A percentile compares a stretch with the other conserved stretches of the same genome.
phyloP scores from a whole-genome alignment of 2,888 invertebrate species.

The Drosophila borealis region DNA sequence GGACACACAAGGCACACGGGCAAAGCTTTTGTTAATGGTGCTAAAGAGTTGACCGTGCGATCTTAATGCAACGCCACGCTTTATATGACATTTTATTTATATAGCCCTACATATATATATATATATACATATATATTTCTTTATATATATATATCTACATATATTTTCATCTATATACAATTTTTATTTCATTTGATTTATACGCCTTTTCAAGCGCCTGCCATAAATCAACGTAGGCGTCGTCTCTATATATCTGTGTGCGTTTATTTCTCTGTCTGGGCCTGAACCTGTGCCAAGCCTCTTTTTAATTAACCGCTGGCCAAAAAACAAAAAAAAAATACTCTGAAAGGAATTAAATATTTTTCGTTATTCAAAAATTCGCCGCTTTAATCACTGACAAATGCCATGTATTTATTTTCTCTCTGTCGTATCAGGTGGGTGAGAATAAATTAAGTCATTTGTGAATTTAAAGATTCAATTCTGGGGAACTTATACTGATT shows the following conservation, averaged over 20 bases:
- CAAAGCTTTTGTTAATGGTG: conserved; percentile 76
- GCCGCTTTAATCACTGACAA: conserved; percentile 43
- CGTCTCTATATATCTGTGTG: conserved; percentile 4
- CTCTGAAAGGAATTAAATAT: conserved; percentile 36
- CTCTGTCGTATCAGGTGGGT: conserved; percentile 24
- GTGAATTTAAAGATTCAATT: background rate
- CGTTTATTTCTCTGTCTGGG: conserved; percentile 14
- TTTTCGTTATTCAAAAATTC: conserved; percentile 24
- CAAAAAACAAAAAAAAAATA: conserved; percentile 6
- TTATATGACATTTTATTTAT: conserved; percentile 45
- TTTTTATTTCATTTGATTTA: conserved; percentile 71
- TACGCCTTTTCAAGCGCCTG: conserved; percentile 58
- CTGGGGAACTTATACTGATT: background rate
- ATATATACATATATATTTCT: conserved; percentile 7
- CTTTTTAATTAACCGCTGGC: conserved; percentile 53
- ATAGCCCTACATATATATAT: conserved; percentile 1
- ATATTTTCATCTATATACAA: conserved; percentile 7
- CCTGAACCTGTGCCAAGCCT: conserved; percentile 46
- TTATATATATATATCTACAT: conserved; percentile 6
- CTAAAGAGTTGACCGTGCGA: conserved; percentile 73
- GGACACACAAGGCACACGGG: conserved; percentile 41
- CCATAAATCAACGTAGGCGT: conserved; percentile 73
- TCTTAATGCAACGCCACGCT: conserved; percentile 16
- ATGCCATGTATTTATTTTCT: conserved; percentile 17
- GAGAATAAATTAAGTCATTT: conserved; percentile 41